Conservation (phyloP, 1,140 invertebrate species). For the Drosophila ironensis region DNA sequence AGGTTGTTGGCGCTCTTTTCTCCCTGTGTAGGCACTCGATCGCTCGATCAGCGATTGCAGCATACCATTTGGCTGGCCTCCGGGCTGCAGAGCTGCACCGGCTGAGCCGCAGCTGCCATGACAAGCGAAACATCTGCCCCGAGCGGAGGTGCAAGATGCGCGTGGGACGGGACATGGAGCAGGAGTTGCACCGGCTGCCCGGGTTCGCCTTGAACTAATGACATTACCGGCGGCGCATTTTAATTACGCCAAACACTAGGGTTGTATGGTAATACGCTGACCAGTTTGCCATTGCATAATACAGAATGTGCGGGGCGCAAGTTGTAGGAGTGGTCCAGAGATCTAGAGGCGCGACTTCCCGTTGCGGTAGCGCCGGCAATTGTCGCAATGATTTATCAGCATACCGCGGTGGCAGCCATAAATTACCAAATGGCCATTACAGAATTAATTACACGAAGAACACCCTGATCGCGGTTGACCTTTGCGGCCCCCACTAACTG, state of each 20-base stretch:
- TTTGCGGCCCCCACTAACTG: constrained; percentile 25
- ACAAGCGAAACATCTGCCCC: constrained; percentile 25
- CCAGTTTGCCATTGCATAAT: constrained; percentile 22
- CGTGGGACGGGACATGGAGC: constrained; percentile 3
- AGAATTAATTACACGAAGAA: constrained; percentile 38
- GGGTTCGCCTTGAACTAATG: constrained; percentile 62
- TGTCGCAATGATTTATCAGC: constrained; percentile 68
- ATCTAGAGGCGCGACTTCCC: constrained; percentile 37
- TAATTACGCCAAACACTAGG: constrained; percentile 38
- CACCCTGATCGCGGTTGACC: constrained; percentile 56
- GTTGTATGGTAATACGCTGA: constrained; percentile 29
- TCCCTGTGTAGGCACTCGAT: constrained; percentile 17
- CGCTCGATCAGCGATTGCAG: constrained; percentile 28
- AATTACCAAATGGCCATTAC: constrained; percentile 53
- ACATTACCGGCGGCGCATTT: constrained; percentile 58
- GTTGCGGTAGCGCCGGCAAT: constrained; percentile 65
- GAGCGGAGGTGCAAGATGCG: constrained; percentile 10
- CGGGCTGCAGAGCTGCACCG: constrained; percentile 31
- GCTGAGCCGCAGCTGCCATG: constrained; percentile 47
- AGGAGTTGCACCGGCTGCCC: constrained; percentile 13
- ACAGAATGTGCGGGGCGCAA: background rate
- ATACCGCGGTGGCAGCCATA: constrained; percentile 30
- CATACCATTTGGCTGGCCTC: constrained; percentile 27
- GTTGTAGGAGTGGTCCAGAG: constrained; percentile 1
- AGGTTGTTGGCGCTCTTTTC: too few relatives aligned